Conservation (phyloP, 1,140 invertebrate genomes). For the Polypedilum vanderplanki region DNA sequence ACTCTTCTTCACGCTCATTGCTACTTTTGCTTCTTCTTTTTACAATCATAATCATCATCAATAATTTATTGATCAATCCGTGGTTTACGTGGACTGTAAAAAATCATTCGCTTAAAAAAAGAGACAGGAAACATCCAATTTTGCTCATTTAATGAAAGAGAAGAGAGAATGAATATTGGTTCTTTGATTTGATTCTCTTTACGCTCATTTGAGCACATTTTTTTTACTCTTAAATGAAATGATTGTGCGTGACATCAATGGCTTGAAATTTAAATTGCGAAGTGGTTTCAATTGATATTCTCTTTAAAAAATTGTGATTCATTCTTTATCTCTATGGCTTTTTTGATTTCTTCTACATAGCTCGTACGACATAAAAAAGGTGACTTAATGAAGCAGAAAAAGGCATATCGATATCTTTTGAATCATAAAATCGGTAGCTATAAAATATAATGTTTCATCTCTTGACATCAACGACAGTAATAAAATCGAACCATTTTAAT, state of each 20-base stretch:
- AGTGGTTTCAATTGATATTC: too few relatives aligned
- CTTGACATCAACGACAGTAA: slow-evolving; percentile 25
- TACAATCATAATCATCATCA: not conserved
- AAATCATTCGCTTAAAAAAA: not conserved
- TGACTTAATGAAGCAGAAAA: slow-evolving; percentile 12
- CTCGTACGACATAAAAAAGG: not conserved
- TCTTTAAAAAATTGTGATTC: too few relatives aligned
- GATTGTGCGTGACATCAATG: slow-evolving; percentile 23
- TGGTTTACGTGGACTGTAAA: slow-evolving; percentile 14
- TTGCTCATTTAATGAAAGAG: slow-evolving; percentile 23
- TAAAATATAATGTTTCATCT: slow-evolving; percentile 25
- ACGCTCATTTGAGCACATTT: not conserved
- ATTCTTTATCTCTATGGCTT: too few relatives aligned
- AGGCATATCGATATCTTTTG: slow-evolving; percentile 9
- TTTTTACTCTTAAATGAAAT: not conserved
- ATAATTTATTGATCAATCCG: not conserved
- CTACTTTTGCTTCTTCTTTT: not conserved
- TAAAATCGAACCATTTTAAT: not conserved
- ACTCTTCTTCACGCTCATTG: not conserved
- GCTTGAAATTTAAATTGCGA: too few relatives aligned
- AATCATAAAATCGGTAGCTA: slow-evolving; percentile 28
- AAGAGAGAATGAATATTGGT: slow-evolving; percentile 20
- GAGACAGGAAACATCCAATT: slow-evolving; percentile 24
- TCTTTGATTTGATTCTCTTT: slow-evolving; percentile 9
- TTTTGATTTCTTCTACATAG: too few relatives aligned